Evolutionary conservation across 92 coral and sea anemone species (phyloP).

Genomic region (Palythoa heliodiscus): DNA sequence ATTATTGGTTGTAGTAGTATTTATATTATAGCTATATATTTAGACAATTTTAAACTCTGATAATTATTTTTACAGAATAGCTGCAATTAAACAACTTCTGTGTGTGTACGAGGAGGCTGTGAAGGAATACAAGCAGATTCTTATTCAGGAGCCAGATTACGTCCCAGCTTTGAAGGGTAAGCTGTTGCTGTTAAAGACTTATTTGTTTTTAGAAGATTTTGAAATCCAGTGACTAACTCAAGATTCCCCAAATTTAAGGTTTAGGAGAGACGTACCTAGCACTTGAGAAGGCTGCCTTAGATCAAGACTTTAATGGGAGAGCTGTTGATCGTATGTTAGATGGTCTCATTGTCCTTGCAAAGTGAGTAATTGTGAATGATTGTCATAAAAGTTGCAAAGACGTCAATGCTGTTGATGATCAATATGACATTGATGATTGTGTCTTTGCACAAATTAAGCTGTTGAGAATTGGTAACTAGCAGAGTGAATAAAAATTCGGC

Average conservation of each 20-base stretch:
- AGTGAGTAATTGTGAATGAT: constrained; percentile 49
- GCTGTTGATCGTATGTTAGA: constrained; percentile 84
- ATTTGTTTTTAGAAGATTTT: background rate
- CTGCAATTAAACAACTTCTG: constrained; percentile 89
- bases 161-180: constrained; percentile 96
- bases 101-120: constrained; percentile 85
- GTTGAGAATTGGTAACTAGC: background rate
- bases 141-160: constrained; percentile 76
- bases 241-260: constrained; percentile 49
- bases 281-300: constrained; percentile 72
- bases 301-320: constrained; percentile 82
- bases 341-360: constrained; percentile 70
- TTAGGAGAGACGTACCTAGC: constrained; percentile 92
- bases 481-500: too few relatives aligned
- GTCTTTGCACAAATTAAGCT: background rate
- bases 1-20: too few relatives aligned
- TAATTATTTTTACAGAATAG: constrained; percentile 61
- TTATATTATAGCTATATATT: too few relatives aligned
- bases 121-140: constrained; percentile 76
- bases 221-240: background rate
- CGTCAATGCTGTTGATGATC: background rate
- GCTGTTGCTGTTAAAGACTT: background rate
- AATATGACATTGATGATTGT: background rate
- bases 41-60: background rate
- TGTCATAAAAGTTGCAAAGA: background rate